Base-by-base conservation (phyloP, 2,797 vertebrate species). In the Poecile montanus region DNA sequence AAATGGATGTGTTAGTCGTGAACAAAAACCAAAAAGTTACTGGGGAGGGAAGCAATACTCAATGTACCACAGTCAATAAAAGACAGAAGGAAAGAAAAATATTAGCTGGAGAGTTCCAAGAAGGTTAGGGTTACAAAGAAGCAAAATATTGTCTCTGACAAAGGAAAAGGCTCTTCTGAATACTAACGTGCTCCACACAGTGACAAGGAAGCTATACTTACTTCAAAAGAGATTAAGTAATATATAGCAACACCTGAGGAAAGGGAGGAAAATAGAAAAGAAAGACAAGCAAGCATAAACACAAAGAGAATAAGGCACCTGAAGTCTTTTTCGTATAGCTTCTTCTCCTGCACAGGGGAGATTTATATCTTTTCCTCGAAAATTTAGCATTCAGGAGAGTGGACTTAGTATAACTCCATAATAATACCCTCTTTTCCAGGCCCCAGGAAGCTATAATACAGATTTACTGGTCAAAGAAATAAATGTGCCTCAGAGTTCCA, bases 391-490 rank as follows among this genome's bases (percentile, higher is more conserved):
- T 95, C 65, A 73, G 72, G 61, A 89, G 94, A 95, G 80, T 74
- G 63, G 95, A 93, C 95, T 86, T 85, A 88, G 89, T 78, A 57
- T 88, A 92, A 93, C 87, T 96, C 87, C 61, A 71, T 91, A 92
- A 94, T 93, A 92, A 85, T 85, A 93, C 82, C 82, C 75, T 91
- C 78, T 93, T 84, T 88, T 82, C 89, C 65, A 89, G 90, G 91
- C 91, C 93, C 90, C 83, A 91, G 88, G 91, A 92, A 95, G 95
- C 96, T 50, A 91, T 83, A 96, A 94, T 85, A 92, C 89, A 91
- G 91, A 95, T 93, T 91, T 91, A 95, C 61, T 91, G 84, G 90
- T 94, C 74, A 88, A 89, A 96, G 91, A 94, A 95, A 95, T 91
- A 94, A 95, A 88, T 71, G 90, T 78, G 90, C 57, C 47, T 91